Conservation (phyloP, 2,888 invertebrate species). For the Agrochola litura region DNA sequence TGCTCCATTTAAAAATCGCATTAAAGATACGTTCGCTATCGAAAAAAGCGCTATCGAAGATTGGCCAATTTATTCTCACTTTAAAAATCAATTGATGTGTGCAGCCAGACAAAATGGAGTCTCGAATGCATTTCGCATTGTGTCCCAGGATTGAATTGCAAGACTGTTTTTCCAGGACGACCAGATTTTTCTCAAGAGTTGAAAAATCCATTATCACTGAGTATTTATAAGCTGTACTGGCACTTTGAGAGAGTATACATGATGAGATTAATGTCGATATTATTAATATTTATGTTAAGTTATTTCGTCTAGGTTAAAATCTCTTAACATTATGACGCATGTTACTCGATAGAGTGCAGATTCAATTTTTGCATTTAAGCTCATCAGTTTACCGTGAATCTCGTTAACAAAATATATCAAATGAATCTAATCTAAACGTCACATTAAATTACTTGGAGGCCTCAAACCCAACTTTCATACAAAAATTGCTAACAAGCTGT, state of each 20-base stretch:
- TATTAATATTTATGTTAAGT: slow-evolving; percentile 14
- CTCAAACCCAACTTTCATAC: slow-evolving; percentile 1
- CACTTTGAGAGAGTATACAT: slow-evolving; percentile 5
- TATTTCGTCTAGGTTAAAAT: slow-evolving; percentile 2
- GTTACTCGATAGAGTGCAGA: not conserved
- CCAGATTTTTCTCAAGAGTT: slow-evolving; percentile 36
- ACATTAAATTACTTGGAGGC: not conserved
- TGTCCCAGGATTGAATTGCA: slow-evolving; percentile 57
- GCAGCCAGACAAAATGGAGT: slow-evolving; percentile 64
- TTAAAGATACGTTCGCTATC: slow-evolving; percentile 27
- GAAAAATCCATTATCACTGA: slow-evolving; percentile 46
- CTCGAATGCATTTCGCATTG: slow-evolving; percentile 60
- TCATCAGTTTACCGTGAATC: not conserved
- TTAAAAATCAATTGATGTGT: slow-evolving; percentile 65
- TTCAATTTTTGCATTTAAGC: not conserved
- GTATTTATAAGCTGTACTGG: slow-evolving; percentile 3
- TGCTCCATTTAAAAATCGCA: slow-evolving; percentile 44
- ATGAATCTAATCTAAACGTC: not conserved
- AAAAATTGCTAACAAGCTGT: slow-evolving; percentile 38
- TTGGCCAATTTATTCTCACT: slow-evolving; percentile 66
- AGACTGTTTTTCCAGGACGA: slow-evolving; percentile 53
- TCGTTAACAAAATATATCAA: not conserved
- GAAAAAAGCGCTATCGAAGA: slow-evolving; percentile 55
- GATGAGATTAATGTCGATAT: slow-evolving; percentile 1
- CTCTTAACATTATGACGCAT: slow-evolving; percentile 1